phyloP scores from a whole-genome alignment of 2,113 vertebrate genomes.

The Synodontis membranacea region DNA sequence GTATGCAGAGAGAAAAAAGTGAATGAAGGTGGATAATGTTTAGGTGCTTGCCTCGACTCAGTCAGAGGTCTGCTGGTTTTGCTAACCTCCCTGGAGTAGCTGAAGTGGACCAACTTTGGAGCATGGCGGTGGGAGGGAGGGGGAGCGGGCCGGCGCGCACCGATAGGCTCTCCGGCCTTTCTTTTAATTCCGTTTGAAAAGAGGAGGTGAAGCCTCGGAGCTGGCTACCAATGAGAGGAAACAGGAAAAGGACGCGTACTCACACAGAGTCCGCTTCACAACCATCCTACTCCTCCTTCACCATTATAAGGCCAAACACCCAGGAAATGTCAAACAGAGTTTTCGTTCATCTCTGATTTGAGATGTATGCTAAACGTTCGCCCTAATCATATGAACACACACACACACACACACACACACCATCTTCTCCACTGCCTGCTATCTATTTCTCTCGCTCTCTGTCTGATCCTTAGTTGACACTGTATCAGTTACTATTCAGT shows the following conservation, averaged over 20 bases:
- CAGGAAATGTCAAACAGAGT: conserved; percentile 50
- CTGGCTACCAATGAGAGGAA: conserved; percentile 75
- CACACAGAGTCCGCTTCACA: conserved; percentile 42
- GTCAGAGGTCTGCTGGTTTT: conserved; percentile 68
- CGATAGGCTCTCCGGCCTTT: conserved; percentile 82
- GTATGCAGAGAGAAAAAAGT: conserved; percentile 33
- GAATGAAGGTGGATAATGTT: conserved; percentile 37
- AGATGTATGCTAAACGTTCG: conserved; percentile 34
- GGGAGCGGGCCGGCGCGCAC: conserved; percentile 69
- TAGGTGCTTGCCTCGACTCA: conserved; percentile 65
- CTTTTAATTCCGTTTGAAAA: conserved; percentile 83
- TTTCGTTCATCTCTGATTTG: conserved; percentile 49
- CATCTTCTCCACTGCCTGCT: not conserved
- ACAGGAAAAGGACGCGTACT: conserved; percentile 46
- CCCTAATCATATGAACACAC: conserved; percentile 10
- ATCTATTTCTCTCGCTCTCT: not conserved
- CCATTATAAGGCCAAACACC: conserved; percentile 31
- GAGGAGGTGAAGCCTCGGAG: conserved; percentile 74
- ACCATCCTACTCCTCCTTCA: conserved; percentile 14
- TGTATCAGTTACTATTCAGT: not conserved
- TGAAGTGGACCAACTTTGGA: conserved; percentile 78
- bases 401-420: conserved; percentile 10
- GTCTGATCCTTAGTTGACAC: not conserved
- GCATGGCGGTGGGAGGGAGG: conserved; percentile 71
- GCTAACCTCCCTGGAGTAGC: conserved; percentile 80